Evolutionary conservation across 2,888 invertebrate species (phyloP), one percentile per base, ranked within the genome.

Genomic region (Axea sp.): DNA sequence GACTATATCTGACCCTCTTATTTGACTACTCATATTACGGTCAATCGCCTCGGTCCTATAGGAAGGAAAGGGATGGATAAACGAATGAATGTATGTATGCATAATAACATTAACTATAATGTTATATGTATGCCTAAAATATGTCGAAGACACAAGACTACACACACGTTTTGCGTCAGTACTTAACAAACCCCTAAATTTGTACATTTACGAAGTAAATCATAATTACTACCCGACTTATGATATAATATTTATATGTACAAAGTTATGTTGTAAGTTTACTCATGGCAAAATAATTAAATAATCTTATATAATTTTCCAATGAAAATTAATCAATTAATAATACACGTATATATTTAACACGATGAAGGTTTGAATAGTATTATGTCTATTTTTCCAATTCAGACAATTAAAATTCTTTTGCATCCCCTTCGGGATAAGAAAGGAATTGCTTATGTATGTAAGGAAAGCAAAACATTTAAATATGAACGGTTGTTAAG

Each of bases 1-100:
- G 83, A 78, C 84, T 86, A 86, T 86, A 86, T 84, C 80, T 86
- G 86, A 86, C 86, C 85, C 86, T 85, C 84, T 86, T 86, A 85
- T 83, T 86, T 85, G 82, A 84, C 83, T 81, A 82, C 77, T 78
- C 80, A 81, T 84, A 84, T 83, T 83, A 83, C 82, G 82, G 83
- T 84, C 84, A 85, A 81, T 86, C 81, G 84, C 82, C 84, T 81
- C 80, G 75, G 74, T 77, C 78, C 79, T 80, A 77, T 75, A 80
- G 69, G 76, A 79, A 64, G 43, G 41, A 72, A 49, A 69, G 51
- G 57, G 30, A 57, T 19, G 17, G 14, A 71, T 64, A 33, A 14
- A 47, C 28, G 12, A 7, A 51, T 43, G 31, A 14, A 65, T 39
- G 35, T 55, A 64, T 19, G 12, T 11, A 30, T 33, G 12, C 41